Base-by-base conservation (phyloP, 2,113 vertebrate genomes). In the Craseonycteris thonglongyai region DNA sequence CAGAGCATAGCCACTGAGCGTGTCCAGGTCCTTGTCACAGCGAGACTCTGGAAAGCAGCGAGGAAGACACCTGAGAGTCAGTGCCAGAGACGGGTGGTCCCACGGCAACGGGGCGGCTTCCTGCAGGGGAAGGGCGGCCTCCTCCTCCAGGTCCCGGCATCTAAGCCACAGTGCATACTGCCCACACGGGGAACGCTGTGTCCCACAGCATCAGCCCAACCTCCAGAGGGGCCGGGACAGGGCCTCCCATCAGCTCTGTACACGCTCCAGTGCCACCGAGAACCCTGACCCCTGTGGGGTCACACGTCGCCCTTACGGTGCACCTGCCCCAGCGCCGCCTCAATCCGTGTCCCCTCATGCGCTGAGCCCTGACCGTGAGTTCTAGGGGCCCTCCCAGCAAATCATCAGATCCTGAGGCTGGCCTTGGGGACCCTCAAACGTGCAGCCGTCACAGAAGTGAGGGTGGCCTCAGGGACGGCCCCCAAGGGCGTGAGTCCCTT, bases 21-120 rank as follows among this genome's bases (percentile, higher is more conserved):
- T 99, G 97, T 99, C 99, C 99, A 99, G 99, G 90, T 99, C 99
- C 97, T 99, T 99, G 88, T 99, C 99, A 96, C 99, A 99, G 94
- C 99, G 99, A 96, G 99, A 99, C 61, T 98, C 99, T 99, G 97
- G 26, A 96, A 88, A 47, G 94, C 49, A 84, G n/a, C n/a, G 6
- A 51, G 56, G 38, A 66, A 63, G 58, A 84, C 19, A n/a, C 19
- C 26, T 30, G 26, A 95, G 59, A 12, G 13, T 83, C 65, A 91
- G 49, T 15, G 9, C 33, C 30, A 14, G 4, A 22, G 8, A n/a
- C 38, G 54, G 51, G 35, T 10, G 30, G 63, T 22, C 49, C 35
- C 3, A 19, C 0, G 10, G 47, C 8, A 2, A 40, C 49, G 49
- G 18, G 24, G 47, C 6, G 16, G 75, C 65, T 47, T 72, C 54